phyloP scores from a whole-genome alignment of 1,140 invertebrate genomes.

The Ladona fulva region DNA sequence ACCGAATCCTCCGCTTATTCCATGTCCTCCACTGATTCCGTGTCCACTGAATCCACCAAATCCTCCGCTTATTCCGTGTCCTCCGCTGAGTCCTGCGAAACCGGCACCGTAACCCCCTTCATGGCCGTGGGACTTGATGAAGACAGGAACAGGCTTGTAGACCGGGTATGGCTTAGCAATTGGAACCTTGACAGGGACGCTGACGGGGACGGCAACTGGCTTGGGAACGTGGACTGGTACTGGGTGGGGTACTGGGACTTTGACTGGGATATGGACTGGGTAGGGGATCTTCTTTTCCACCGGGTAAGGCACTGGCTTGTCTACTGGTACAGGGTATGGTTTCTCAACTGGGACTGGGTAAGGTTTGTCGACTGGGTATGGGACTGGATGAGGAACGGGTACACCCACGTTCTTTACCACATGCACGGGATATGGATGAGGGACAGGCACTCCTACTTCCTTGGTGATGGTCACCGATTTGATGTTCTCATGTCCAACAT shows the following conservation, averaged over 20 bases:
- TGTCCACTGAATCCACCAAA: too few relatives aligned
- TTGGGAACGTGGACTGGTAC: constrained; percentile 12
- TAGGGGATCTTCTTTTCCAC: constrained; percentile 63
- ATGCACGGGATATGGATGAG: too few relatives aligned
- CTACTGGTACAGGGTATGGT: constrained; percentile 47
- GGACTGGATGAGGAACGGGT: constrained; percentile 11
- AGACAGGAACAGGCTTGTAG: not conserved
- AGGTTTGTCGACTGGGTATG: constrained; percentile 38
- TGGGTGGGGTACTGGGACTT: constrained; percentile 9
- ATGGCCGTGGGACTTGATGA: not conserved
- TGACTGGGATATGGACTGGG: constrained; percentile 15
- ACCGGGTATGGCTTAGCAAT: too few relatives aligned
- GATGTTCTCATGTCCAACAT: too few relatives aligned
- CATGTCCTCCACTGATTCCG: too few relatives aligned
- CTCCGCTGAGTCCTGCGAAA: too few relatives aligned
- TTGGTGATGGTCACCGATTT: not conserved
- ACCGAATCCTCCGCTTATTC: too few relatives aligned
- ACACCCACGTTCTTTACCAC: constrained; percentile 16
- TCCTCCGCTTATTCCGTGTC: too few relatives aligned
- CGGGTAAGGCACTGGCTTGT: constrained; percentile 56
- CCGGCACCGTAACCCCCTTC: too few relatives aligned
- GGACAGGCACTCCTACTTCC: too few relatives aligned
- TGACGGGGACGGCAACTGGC: constrained; percentile 41
- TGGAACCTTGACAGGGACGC: too few relatives aligned
- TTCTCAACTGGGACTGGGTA: constrained; percentile 45